Evolutionary conservation across 2,113 vertebrate species (phyloP), one percentile per base, ranked within the genome.

Genomic region (Hypocryptadius cinnamomeus): DNA sequence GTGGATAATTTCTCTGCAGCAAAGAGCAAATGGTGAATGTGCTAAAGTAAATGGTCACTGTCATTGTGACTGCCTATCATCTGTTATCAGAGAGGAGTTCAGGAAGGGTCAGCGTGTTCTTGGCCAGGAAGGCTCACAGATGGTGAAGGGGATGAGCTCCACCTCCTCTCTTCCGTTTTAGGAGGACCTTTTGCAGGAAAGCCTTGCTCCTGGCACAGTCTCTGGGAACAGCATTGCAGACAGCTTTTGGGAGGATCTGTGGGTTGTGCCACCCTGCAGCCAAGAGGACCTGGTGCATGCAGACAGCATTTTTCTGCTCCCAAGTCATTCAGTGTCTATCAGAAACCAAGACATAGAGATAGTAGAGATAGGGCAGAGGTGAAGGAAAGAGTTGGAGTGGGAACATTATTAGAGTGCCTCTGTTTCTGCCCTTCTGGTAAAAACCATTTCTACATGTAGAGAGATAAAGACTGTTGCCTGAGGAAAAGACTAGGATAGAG

Each of bases 101-200:
- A 79, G 86, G 71, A 92, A 66, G 50, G 42, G 50, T 69, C 59
- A 39, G 44, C 47, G 16, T 9, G 3, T 85, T 85, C 68, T 68
- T 90, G 79, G 79, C 79, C 54, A 47, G 83, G 83, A 82, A 59
- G 14, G 27, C 87, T 92, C 92, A 77, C 76, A 85, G 79, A 72
- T 88, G 44, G 48, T 60, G 48, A 76, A 90, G 63, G 61, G 51
- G 48, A 74, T 93, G 53, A 90, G 66, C 63, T 88, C 53, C 44
- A 64, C 71, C 53, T 66, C 63, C 35, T 81, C 47, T 68, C 33
- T 80, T 89, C 66, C 11, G 6, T 74, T 85, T 85, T 68, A 59
- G 81, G 73, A 80, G 73, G 50, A 72, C 81, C 50, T 87, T 91
- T 51, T 7, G 6, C 27, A 74, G 66, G 51, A 85, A 79, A 74